phyloP scores from a whole-genome alignment of 1,140 invertebrate species.

The Calephelis virginiensis region DNA sequence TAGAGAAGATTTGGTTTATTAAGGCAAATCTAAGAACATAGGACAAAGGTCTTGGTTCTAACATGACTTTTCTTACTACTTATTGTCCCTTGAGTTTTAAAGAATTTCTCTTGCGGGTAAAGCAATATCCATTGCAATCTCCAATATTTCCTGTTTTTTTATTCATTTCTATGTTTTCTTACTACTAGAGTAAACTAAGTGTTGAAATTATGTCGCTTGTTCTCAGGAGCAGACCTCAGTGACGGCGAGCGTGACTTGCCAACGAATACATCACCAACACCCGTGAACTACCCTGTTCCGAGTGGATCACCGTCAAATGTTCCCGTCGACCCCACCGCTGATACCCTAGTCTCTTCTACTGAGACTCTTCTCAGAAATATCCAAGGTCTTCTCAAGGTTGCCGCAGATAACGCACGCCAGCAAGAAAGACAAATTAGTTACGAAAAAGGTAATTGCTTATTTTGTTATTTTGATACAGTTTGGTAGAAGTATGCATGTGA shows the following conservation, averaged over 20 bases:
- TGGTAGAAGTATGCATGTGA: too few species aligned
- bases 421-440: slow-evolving; percentile 97
- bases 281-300: slow-evolving; percentile 66
- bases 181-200: too few species aligned
- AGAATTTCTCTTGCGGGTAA: too few species aligned
- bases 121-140: background rate
- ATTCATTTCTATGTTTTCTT: too few species aligned
- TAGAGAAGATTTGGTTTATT: too few species aligned
- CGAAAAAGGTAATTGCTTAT: slow-evolving; percentile 98
- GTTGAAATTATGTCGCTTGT: background rate
- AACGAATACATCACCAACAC: slow-evolving; percentile 59
- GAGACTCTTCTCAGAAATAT: slow-evolving; percentile 96
- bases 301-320: slow-evolving; percentile 60
- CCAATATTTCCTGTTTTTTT: background rate
- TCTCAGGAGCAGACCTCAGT: slow-evolving; percentile 80
- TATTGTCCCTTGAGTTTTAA: too few species aligned
- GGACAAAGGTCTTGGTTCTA: too few species aligned
- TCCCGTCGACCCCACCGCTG: slow-evolving; percentile 79
- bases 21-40: too few species aligned
- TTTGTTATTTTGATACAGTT: too few species aligned
- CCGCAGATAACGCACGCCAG: slow-evolving; percentile 95
- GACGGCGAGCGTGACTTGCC: slow-evolving; percentile 78
- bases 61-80: too few species aligned
- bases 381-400: slow-evolving; percentile 95
- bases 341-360: slow-evolving; percentile 85